Evolutionary conservation across 2,888 invertebrate genomes (phyloP).

Genomic region (Aspidiotus rigidus): DNA sequence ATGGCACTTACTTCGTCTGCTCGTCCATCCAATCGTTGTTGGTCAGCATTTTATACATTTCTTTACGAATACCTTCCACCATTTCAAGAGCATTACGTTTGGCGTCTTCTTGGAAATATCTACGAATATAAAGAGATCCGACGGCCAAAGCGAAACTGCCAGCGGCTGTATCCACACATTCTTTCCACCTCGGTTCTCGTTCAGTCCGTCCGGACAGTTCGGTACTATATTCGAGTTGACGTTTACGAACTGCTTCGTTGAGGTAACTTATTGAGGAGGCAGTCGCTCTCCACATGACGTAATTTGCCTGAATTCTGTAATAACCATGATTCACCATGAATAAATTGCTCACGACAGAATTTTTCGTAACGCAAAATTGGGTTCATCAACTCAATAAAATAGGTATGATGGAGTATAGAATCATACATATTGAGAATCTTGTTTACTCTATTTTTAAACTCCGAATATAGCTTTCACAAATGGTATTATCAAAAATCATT

Average conservation of each 20-base stretch:
- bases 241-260: conserved; percentile 63
- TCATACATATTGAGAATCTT: too few relatives aligned
- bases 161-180: conserved; percentile 72
- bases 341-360: too few relatives aligned
- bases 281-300: conserved; percentile 84
- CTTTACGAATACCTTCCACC: conserved; percentile 72
- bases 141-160: conserved; percentile 49
- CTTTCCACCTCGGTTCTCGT: conserved; percentile 82
- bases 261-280: conserved; percentile 72
- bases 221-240: conserved; percentile 71
- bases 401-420: too few relatives aligned
- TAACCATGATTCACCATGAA: too few relatives aligned
- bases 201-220: conserved; percentile 74
- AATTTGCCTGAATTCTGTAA: conserved; percentile 67
- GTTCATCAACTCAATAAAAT: too few relatives aligned
- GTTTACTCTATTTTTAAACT: too few relatives aligned
- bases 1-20: conserved; percentile 50
- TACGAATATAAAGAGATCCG: conserved; percentile 76
- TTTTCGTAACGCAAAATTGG: too few relatives aligned
- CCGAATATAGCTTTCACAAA: too few relatives aligned
- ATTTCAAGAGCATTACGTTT: conserved; percentile 76
- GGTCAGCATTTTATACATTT: conserved; percentile 69
- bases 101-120: conserved; percentile 76
- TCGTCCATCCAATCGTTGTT: conserved; percentile 90
- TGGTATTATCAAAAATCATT: too few relatives aligned